Conservation (phyloP, 2,113 vertebrate species). For the Apistogramma diplotaenia region DNA sequence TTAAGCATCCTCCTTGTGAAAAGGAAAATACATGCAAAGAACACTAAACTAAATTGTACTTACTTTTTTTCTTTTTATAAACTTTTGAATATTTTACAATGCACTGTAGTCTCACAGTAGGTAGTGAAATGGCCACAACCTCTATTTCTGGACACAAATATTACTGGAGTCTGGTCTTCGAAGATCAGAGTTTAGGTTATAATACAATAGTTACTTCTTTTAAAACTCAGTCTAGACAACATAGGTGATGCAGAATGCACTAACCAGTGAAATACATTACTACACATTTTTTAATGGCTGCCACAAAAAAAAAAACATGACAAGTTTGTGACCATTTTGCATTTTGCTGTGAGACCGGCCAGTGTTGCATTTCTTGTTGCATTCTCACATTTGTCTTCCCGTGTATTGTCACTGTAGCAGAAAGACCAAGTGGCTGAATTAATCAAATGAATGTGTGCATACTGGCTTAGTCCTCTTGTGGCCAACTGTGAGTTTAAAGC, state of each 20-base stretch:
- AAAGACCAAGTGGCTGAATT: neutral
- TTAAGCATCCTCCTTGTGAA: neutral
- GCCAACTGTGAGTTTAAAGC: conserved; percentile 7
- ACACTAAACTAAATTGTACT: neutral
- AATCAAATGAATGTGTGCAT: conserved; percentile 1
- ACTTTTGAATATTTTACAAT: neutral
- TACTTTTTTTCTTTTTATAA: neutral
- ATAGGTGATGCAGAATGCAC: neutral
- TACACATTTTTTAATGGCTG: neutral
- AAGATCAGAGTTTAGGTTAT: neutral
- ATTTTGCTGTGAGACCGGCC: neutral
- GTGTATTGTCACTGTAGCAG: neutral
- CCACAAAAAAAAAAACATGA: rapidly evolving
- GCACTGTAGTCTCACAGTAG: rapidly evolving
- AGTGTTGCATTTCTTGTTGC: neutral
- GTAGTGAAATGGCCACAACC: neutral
- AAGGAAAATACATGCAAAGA: neutral
- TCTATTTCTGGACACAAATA: neutral
- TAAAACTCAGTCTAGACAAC: neutral
- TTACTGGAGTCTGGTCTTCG: rapidly evolving
- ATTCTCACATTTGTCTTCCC: neutral
- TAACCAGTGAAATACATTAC: neutral
- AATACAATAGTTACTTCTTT: neutral
- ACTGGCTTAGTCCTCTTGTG: neutral
- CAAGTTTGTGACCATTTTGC: neutral